A percentile compares a stretch with the other conserved stretches of the same genome.
phyloP scores from a whole-genome alignment of 2,113 vertebrate genomes.

The Tragelaphus strepsiceros region DNA sequence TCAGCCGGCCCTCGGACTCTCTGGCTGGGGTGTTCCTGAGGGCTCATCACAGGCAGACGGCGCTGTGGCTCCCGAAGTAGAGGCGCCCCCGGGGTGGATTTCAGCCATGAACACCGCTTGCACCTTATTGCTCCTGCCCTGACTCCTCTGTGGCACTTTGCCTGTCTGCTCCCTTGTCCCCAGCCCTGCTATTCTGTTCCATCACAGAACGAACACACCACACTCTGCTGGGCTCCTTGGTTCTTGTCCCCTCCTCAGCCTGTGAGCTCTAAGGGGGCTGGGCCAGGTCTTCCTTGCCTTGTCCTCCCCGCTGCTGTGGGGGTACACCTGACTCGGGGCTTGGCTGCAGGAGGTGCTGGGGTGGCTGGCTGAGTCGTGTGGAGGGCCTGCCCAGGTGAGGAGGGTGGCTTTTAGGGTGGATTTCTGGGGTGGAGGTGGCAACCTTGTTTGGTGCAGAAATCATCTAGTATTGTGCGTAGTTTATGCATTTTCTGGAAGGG shows the following conservation, averaged over 20 bases:
- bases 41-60: neutral
- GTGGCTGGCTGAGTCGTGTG: accelerated
- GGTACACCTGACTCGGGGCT: too few relatives aligned
- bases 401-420: neutral
- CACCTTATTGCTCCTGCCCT: accelerated
- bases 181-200: accelerated
- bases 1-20: neutral
- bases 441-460: neutral
- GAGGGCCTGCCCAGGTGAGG: neutral
- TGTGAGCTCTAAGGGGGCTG: neutral
- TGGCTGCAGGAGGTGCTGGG: neutral
- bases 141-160: neutral
- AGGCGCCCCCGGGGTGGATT: neutral
- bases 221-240: neutral
- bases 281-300: neutral
- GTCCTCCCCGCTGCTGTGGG: neutral
- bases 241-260: neutral
- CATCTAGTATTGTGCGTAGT: neutral
- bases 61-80: neutral
- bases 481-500: neutral
- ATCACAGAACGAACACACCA: neutral
- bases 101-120: neutral
- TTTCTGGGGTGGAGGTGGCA: neutral
- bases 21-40: neutral
- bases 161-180: neutral